Conservation (phyloP, 2,113 vertebrate genomes). For the Tichodroma muraria region DNA sequence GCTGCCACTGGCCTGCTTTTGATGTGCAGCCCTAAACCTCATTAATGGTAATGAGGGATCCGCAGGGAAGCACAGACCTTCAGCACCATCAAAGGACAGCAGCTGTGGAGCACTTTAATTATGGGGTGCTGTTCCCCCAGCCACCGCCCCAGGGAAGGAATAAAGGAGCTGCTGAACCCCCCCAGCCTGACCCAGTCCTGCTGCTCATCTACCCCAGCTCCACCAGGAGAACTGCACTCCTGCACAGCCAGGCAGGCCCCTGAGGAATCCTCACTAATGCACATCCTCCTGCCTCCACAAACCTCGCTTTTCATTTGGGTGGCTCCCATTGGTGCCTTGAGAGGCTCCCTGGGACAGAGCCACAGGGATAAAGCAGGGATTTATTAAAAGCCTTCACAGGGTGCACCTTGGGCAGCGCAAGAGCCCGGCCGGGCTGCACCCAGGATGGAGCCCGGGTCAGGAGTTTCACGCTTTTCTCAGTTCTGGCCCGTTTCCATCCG, state of each 20-base stretch:
- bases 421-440: no score
- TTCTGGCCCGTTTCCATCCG: neutral
- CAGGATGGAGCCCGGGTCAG: neutral
- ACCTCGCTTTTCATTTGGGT: neutral
- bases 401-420: neutral
- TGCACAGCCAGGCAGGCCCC: neutral
- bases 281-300: neutral
- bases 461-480: neutral
- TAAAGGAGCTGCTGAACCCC: neutral
- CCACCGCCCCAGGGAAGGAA: neutral
- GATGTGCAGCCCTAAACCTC: neutral
- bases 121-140: neutral
- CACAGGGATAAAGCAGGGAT: neutral
- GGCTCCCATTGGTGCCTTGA: neutral
- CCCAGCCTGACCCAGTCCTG: neutral
- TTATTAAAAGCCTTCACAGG: neutral
- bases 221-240: neutral
- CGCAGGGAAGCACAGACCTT: neutral
- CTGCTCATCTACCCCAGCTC: neutral
- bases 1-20: neutral
- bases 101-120: neutral
- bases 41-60: neutral
- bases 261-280: fast-evolving
- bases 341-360: neutral
- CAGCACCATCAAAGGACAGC: neutral